Evolutionary conservation across 2,113 vertebrate species (phyloP).

Genomic region (Pelecanus crispus): DNA sequence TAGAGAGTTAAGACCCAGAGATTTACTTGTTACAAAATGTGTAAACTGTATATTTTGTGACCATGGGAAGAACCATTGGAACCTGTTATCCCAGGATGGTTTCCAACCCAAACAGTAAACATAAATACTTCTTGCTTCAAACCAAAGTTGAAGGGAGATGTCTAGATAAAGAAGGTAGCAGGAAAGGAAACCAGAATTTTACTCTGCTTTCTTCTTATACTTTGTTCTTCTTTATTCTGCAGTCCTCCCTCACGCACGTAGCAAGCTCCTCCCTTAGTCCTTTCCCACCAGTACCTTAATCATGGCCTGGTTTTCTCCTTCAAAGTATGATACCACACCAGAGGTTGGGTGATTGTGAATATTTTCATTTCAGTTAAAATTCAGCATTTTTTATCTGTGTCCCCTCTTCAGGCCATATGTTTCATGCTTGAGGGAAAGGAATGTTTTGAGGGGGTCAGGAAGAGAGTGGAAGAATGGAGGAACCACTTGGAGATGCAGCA

Average conservation of each 20-base stretch:
- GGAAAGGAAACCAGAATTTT: background rate
- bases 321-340: background rate
- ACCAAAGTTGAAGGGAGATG: background rate
- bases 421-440: background rate
- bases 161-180: background rate
- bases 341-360: background rate
- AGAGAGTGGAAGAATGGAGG: background rate
- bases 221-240: background rate
- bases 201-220: background rate
- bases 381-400: background rate
- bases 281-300: background rate
- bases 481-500: background rate
- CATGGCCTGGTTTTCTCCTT: background rate
- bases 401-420: background rate
- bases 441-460: background rate
- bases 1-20: background rate
- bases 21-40: background rate
- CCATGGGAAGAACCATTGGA: background rate
- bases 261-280: background rate
- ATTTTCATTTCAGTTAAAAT: background rate
- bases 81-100: background rate
- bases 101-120: background rate
- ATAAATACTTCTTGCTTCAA: background rate
- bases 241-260: background rate
- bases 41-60: background rate